Base-by-base conservation (phyloP, 2,888 invertebrate genomes). In the Ypsolopha scabrella region DNA sequence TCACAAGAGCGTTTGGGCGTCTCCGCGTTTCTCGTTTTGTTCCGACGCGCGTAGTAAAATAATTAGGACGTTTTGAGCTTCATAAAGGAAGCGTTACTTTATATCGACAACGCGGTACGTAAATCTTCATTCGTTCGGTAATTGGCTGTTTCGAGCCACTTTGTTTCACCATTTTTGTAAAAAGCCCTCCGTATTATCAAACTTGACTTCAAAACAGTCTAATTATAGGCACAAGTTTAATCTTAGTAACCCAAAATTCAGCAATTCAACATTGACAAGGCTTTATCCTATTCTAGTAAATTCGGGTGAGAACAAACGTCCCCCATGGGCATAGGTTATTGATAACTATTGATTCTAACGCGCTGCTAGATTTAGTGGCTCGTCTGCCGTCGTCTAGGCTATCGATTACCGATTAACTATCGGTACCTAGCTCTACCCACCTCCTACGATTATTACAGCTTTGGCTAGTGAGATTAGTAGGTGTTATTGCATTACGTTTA, bases 31-130 rank as follows among this genome's bases (percentile, higher is more conserved):
- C 71, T 85, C 75, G 73, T 81, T 81, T 83, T 82, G 80, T 75
- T 68, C 70, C 70, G 64, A 72, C 71, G 68, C 71, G 74, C 67
- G 73, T 78, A 76, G 81, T 78, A 77, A 79, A 77, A 85, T 86
- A 86, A 86, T 86, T 86, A 86, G 86, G 85, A 85, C 82, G 81
- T 85, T 85, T 81, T 83, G 82, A 85, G 80, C 79, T 78, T 85
- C 80, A 80, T 85, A 82, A 85, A 82, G 85, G 82, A 82, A 85
- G 67, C 76, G 80, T 80, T 81, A 81, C 82, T 85, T 82, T 83
- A 83, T 80, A 85, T 86, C 81, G 85, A 85, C 82, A 83, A 80
- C 74, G 78, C 82, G 80, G 72, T 63, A 81, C 80, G 82, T 85
- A 85, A 85, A 86, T 85, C 80, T 82, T 80, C 75, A 82, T 83